Evolutionary conservation across 2,113 vertebrate genomes (phyloP).

Genomic region (Neodon shergylaensis): DNA sequence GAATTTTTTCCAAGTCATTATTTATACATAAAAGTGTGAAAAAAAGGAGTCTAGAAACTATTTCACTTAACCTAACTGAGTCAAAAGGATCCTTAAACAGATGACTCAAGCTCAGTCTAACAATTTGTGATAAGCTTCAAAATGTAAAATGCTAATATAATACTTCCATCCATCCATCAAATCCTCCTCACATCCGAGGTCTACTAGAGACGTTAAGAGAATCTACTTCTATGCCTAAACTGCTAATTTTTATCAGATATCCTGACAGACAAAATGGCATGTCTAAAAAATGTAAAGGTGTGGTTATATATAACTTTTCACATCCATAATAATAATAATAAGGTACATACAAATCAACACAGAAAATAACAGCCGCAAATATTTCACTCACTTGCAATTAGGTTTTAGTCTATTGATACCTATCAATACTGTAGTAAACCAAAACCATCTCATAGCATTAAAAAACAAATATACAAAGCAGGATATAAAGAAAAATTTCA

Average conservation of each 20-base stretch:
- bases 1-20: not conserved
- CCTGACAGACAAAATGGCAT: not conserved
- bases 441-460: not conserved
- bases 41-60: not conserved
- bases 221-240: not conserved
- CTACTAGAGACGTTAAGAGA: not conserved
- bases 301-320: not conserved
- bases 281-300: conserved; percentile 11
- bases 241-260: not conserved
- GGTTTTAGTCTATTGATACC: conserved; percentile 1
- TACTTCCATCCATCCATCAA: not conserved
- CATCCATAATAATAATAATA: not conserved
- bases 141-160: not conserved
- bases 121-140: not conserved
- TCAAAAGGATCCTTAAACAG: conserved; percentile 30
- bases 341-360: not conserved
- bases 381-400: not conserved
- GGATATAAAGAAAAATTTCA: conserved; percentile 35
- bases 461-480: not conserved
- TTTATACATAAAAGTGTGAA: not conserved
- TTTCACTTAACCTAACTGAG: not conserved
- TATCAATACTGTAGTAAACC: not conserved
- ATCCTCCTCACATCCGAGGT: not conserved
- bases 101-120: conserved; percentile 39
- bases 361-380: not conserved